These are phyloP conservation scores for Heliconius ismenius DNA, from an alignment of 2,888 invertebrate species.

Conservation along the genomic window DNA sequence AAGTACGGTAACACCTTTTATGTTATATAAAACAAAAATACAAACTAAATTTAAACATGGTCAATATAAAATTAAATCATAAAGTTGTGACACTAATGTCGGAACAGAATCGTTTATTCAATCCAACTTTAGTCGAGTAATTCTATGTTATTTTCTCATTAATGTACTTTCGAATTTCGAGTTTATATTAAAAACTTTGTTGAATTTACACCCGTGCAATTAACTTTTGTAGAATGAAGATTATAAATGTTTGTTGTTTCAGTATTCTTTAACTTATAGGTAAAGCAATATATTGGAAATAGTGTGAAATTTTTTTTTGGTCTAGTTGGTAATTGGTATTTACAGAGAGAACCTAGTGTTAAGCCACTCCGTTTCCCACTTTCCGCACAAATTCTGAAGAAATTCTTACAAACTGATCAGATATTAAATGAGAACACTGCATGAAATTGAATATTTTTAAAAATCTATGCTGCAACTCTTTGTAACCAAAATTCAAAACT, in stretches of 20 bases:
- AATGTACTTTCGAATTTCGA: conserved; percentile 69
- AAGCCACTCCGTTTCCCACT: no score
- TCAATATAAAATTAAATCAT: conserved; percentile 67
- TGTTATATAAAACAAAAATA: not conserved
- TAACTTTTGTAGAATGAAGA: conserved; percentile 34
- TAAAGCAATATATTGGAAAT: no score
- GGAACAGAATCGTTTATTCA: conserved; percentile 74
- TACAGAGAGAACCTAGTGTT: no score
- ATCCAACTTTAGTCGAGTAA: conserved; percentile 74
- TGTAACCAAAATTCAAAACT: conserved; percentile 33
- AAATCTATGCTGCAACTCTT: conserved; percentile 4
- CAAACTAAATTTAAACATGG: conserved; percentile 13
- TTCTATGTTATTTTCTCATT: conserved; percentile 77
- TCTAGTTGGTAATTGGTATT: no score
- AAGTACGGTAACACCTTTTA: not conserved
- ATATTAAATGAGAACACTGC: not conserved
- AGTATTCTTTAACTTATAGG: not conserved
- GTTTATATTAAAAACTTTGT: conserved; percentile 75
- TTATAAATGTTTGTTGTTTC: no score
- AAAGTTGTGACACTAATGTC: conserved; percentile 66
- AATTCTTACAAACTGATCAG: not conserved
- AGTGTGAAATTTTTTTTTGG: no score
- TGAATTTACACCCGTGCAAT: conserved; percentile 57
- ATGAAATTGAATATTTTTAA: not conserved
- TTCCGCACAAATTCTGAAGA: no score